Evolutionary conservation across 2,797 vertebrate species (phyloP).

Genomic region (Urophycis tenuis): DNA sequence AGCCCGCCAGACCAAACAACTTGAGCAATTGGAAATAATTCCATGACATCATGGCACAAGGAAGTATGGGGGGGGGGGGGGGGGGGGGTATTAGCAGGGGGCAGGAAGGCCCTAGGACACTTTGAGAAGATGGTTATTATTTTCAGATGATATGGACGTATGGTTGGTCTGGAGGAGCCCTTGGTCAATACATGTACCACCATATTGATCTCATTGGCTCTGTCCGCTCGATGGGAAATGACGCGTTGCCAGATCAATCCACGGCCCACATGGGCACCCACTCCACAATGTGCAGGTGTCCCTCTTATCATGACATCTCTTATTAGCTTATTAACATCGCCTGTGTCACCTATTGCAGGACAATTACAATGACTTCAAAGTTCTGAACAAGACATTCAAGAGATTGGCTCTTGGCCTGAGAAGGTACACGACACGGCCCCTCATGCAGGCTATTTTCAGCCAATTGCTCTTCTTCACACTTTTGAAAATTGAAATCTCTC

Average conservation of each 20-base stretch:
- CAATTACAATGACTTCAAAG: not conserved
- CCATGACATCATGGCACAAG: conserved; percentile 11
- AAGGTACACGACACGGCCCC: no score
- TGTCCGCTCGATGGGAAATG: conserved; percentile 11
- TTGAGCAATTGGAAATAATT: conserved; percentile 29
- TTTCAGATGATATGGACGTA: conserved; percentile 21
- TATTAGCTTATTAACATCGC: conserved; percentile 8
- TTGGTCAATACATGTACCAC: conserved; percentile 26
- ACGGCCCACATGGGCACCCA: conserved; percentile 2
- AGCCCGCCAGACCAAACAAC: not conserved
- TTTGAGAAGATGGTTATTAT: conserved; percentile 23
- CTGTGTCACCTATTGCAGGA: no score
- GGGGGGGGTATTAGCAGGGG: not conserved
- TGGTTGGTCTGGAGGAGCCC: conserved; percentile 12
- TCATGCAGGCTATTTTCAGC: not conserved
- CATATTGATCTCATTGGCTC: conserved; percentile 32
- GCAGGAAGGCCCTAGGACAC: conserved; percentile 6
- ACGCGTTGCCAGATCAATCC: conserved; percentile 13
- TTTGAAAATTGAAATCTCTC: not conserved
- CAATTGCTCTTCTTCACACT: not conserved
- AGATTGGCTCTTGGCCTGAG: conserved; percentile 4
- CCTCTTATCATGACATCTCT: conserved; percentile 11
- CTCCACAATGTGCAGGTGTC: not conserved
- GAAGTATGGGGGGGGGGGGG: no score
- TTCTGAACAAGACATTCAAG: conserved; percentile 8